Conservation (phyloP, 2,797 vertebrate species). For the Anguilla pacifica region DNA sequence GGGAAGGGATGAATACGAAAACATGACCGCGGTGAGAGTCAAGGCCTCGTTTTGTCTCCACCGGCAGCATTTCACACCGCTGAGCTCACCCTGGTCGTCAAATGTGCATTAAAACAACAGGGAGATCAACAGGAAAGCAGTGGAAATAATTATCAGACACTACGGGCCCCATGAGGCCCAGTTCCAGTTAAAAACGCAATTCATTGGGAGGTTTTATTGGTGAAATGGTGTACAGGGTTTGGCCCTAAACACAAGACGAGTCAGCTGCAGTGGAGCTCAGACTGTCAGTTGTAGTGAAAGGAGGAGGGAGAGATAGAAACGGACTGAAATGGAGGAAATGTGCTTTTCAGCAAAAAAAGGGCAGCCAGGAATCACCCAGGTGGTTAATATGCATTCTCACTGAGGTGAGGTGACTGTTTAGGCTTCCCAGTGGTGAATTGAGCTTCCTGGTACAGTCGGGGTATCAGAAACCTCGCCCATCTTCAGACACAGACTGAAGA, state of each 20-base stretch:
- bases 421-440: not conserved
- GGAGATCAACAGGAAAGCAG: conserved; percentile 1
- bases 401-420: not conserved
- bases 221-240: not conserved
- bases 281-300: not conserved
- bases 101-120: not conserved
- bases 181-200: not conserved
- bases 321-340: not conserved
- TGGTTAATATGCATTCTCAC: not conserved
- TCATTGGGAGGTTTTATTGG: not conserved
- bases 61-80: not conserved
- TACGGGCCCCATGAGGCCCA: not conserved
- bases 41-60: not conserved
- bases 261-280: not conserved
- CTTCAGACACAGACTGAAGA: not conserved
- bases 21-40: not conserved
- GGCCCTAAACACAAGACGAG: not conserved
- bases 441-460: not conserved
- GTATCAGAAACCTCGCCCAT: not conserved
- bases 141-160: not conserved
- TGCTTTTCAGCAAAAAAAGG: not conserved
- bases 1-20: not conserved
- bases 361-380: not conserved
- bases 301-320: not conserved
- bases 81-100: not conserved